A percentile compares a stretch with the other conserved stretches of the same genome.
These are phyloP conservation scores for Sclerodermus sp. DNA, from an alignment of 2,888 invertebrate genomes.

Conservation along the genomic window DNA sequence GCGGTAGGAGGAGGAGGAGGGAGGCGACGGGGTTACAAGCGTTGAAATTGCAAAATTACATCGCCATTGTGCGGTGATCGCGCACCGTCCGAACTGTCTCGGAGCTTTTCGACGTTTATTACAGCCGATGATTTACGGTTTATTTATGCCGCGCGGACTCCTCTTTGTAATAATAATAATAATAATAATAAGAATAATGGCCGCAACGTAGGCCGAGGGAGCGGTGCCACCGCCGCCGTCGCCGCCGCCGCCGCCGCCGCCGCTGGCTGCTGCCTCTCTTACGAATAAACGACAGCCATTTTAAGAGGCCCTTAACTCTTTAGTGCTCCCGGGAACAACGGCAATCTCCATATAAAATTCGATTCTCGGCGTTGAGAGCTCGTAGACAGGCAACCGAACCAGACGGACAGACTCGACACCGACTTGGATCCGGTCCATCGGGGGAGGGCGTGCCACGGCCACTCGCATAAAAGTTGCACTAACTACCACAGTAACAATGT, in stretches of 20 bases:
- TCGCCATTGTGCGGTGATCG: conserved; percentile 12
- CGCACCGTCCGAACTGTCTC: neutral
- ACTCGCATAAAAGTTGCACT: conserved; percentile 29
- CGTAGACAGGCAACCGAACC: neutral
- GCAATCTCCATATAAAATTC: conserved; percentile 49
- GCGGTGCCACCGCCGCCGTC: neutral
- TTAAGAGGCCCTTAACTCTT: conserved; percentile 47
- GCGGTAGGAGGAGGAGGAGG: neutral
- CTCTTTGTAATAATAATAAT: conserved; percentile 51
- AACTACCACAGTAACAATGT: conserved; percentile 30
- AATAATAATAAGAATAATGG: conserved; percentile 1
- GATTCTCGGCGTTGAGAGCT: conserved; percentile 24
- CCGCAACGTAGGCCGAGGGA: conserved; percentile 20
- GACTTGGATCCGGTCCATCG: conserved; percentile 2
- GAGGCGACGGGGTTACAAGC: conserved; percentile 15
- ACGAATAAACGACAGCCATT: conserved; percentile 51
- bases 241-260: neutral
- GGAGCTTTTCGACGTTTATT: conserved; percentile 48
- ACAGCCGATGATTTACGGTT: conserved; percentile 51
- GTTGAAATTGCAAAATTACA: conserved; percentile 31
- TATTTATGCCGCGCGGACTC: conserved; percentile 51
- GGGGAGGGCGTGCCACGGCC: conserved; percentile 27
- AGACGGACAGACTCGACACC: conserved; percentile 7
- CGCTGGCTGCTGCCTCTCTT: conserved; percentile 43
- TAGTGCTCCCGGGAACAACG: conserved; percentile 40